These are phyloP conservation scores for Tenrec ecaudatus DNA, from an alignment of 2,113 vertebrate genomes.

Conservation along the genomic window DNA sequence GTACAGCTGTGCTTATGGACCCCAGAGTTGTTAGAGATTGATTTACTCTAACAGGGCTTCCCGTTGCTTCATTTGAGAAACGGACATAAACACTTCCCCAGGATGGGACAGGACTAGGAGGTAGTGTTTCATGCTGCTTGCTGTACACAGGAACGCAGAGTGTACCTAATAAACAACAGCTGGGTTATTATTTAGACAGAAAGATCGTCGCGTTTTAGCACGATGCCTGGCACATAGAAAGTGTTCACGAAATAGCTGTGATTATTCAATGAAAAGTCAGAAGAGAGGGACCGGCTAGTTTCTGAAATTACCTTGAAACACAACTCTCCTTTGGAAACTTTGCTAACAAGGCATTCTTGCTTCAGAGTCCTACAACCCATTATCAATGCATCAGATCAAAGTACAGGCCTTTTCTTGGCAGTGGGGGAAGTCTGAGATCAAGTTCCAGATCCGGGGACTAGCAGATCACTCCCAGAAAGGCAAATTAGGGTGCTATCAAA, in stretches of 20 bases:
- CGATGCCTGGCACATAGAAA: not conserved
- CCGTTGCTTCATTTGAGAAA: conserved; percentile 11
- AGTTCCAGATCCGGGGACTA: not conserved
- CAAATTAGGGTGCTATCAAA: not conserved
- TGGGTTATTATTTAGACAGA: conserved; percentile 13
- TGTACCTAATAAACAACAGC: too few relatives aligned
- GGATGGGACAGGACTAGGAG: too few relatives aligned
- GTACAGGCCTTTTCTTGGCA: not conserved
- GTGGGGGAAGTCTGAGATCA: not conserved
- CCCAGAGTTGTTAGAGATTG: too few relatives aligned
- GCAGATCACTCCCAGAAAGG: not conserved
- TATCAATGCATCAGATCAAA: conserved; percentile 27
- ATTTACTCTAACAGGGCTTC: too few relatives aligned
- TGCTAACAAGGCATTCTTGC: not conserved
- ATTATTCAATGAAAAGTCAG: not conserved
- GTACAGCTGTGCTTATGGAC: too few relatives aligned
- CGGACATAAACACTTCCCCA: not conserved
- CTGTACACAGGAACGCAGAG: too few relatives aligned
- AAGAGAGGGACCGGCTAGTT: not conserved
- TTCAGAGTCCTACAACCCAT: not conserved
- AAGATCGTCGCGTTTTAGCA: not conserved
- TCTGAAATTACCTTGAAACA: not conserved
- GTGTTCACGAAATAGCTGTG: not conserved
- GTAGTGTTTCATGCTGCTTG: too few relatives aligned
- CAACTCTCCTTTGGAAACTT: not conserved